phyloP scores from a whole-genome alignment of 2,797 vertebrate genomes.

The Merluccius polli region DNA sequence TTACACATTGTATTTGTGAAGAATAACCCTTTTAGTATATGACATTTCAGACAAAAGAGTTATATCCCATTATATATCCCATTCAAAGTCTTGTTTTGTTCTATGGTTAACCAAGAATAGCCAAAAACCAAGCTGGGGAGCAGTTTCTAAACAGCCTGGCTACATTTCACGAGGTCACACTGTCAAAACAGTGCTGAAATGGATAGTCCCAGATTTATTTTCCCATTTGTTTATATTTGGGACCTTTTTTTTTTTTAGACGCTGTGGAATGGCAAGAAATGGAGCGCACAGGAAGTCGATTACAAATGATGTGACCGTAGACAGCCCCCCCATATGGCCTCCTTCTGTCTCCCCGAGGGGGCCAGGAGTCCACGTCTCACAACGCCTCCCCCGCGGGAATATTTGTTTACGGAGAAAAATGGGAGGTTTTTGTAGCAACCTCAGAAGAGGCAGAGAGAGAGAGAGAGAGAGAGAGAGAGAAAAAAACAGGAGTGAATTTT shows the following conservation, averaged over 20 bases:
- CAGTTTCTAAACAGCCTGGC: not conserved
- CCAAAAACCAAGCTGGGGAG: too few species aligned
- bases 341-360: constrained; percentile 43
- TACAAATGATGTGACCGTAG: constrained; percentile 53
- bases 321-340: constrained; percentile 59
- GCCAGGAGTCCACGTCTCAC: constrained; percentile 37
- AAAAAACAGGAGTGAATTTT: not conserved
- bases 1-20: not conserved
- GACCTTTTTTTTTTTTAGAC: not conserved
- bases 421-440: constrained; percentile 46
- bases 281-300: constrained; percentile 17
- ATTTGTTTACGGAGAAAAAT: constrained; percentile 65
- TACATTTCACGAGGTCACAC: not conserved
- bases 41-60: not conserved
- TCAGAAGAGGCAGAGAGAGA: constrained; percentile 21
- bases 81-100: not conserved
- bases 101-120: too few species aligned
- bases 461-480: not conserved
- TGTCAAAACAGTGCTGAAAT: not conserved
- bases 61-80: not conserved
- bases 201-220: not conserved
- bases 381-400: constrained; percentile 34
- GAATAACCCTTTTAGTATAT: not conserved
- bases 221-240: not conserved
- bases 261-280: not conserved